A percentile compares a stretch with the other conserved stretches of the same genome.
Conservation (phyloP, 2,888 invertebrate species). For the Eristalinus sepulchralis region DNA sequence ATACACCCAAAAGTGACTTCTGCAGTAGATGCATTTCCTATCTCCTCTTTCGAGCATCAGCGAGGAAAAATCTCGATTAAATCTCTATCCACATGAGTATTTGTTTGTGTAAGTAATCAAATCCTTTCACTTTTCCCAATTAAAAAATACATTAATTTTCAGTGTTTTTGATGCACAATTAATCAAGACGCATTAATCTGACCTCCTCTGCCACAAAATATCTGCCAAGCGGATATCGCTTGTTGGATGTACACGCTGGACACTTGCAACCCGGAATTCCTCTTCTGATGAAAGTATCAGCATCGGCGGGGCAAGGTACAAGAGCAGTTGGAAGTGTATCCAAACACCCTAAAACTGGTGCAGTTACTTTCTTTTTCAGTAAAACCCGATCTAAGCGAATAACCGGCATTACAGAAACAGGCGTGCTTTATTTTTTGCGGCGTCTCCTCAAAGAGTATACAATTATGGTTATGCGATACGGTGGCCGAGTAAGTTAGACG, state of each 20-base stretch:
- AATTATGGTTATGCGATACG: not conserved
- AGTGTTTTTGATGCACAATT: conserved; percentile 45
- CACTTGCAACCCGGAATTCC: conserved; percentile 55
- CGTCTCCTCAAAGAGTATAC: not conserved
- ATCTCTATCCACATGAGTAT: conserved; percentile 5
- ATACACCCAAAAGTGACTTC: not conserved
- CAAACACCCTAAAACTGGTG: conserved; percentile 46
- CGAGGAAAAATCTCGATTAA: conserved; percentile 9
- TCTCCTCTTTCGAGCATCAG: not conserved
- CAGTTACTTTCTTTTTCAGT: conserved; percentile 56
- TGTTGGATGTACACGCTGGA: not conserved
- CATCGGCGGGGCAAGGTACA: not conserved
- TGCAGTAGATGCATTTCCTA: conserved; percentile 25
- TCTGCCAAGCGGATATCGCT: conserved; percentile 23
- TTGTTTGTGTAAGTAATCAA: conserved; percentile 25
- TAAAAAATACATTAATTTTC: conserved; percentile 54
- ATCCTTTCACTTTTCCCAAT: conserved; percentile 63
- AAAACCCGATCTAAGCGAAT: conserved; percentile 49
- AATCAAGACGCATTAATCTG: conserved; percentile 62
- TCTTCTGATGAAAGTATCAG: conserved; percentile 52
- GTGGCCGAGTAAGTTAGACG: not conserved
- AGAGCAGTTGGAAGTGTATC: conserved; percentile 35
- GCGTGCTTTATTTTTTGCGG: not conserved
- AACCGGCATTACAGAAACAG: not conserved
- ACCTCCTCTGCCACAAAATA: conserved; percentile 33